A percentile compares a stretch with the other conserved stretches of the same genome.
Conservation (phyloP, 1,140 invertebrate species). For the Vollenhovia emeryi region DNA sequence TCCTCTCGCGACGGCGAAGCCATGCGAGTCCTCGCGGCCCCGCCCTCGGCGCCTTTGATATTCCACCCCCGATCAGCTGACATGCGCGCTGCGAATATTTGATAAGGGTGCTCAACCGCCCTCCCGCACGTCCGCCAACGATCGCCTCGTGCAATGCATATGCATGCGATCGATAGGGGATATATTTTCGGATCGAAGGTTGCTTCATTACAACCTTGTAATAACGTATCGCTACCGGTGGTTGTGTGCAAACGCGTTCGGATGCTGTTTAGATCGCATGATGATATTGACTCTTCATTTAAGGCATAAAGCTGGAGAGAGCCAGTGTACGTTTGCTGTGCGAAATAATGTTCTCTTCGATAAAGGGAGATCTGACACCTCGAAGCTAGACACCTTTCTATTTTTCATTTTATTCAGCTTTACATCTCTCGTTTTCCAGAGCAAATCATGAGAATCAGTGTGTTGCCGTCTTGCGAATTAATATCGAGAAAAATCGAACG, state of each 20-base stretch:
- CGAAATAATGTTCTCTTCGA: not conserved
- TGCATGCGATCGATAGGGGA: conserved; percentile 45
- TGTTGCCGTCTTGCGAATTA: not conserved
- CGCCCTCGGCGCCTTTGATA: conserved; percentile 62
- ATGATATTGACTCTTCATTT: not conserved
- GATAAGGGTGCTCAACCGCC: conserved; percentile 65
- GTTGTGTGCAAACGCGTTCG: not conserved
- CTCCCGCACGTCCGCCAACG: not conserved
- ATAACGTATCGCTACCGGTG: conserved; percentile 2
- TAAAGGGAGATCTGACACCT: not conserved
- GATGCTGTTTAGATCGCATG: not conserved
- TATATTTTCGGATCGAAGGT: conserved; percentile 44
- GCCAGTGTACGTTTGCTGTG: not conserved
- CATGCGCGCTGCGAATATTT: conserved; percentile 66
- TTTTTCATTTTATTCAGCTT: not conserved
- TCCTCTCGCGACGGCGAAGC: conserved; percentile 56
- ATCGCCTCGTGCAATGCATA: conserved; percentile 49
- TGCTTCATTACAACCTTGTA: conserved; percentile 26
- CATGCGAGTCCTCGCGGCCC: conserved; percentile 64
- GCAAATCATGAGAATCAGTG: not conserved
- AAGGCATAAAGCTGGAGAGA: not conserved
- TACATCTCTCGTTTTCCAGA: not conserved
- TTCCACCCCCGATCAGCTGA: conserved; percentile 68
- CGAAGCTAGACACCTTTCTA: not conserved
- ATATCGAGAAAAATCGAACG: not conserved